Percentiles rank a stretch among this genome's conserved stretches.
Evolutionary conservation across 2,797 vertebrate species (phyloP).

Genomic region (Hippoglossus hippoglossus): DNA sequence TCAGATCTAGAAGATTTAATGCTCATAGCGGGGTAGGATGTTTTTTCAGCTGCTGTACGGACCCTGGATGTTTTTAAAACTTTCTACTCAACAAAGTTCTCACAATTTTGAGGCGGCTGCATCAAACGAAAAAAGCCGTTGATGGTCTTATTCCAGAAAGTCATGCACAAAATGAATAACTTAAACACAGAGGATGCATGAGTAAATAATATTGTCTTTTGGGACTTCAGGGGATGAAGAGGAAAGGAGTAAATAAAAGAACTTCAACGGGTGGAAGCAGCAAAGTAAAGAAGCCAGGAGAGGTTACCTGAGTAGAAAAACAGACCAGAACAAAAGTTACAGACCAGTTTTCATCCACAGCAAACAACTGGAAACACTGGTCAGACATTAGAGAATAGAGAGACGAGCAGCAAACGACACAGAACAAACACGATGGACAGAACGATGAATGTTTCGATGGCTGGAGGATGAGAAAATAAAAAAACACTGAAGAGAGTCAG

Average conservation of each 20-base stretch:
- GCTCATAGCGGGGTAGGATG: no score
- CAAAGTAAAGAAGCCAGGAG: constrained; percentile 33
- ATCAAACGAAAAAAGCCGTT: no score
- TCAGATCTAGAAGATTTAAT: no score
- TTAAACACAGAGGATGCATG: not conserved
- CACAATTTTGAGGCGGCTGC: not conserved
- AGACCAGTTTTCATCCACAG: constrained; percentile 46
- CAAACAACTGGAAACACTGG: constrained; percentile 43
- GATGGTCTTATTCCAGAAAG: not conserved
- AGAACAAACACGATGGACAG: constrained; percentile 3
- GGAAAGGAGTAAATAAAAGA: not conserved
- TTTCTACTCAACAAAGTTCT: not conserved
- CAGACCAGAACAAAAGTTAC: constrained; percentile 34
- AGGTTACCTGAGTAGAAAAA: constrained; percentile 40
- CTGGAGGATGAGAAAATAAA: constrained; percentile 8
- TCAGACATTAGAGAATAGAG: constrained; percentile 20
- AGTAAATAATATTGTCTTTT: constrained; percentile 38
- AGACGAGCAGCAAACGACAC: constrained; percentile 48
- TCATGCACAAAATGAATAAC: not conserved
- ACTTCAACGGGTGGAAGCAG: constrained; percentile 7
- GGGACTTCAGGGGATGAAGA: constrained; percentile 35
- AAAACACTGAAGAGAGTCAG: not conserved
- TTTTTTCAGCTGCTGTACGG: no score
- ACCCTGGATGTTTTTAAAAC: no score
- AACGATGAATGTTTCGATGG: not conserved